Evolutionary conservation across 30 jellyfish, hydroid and myxozoan genomes (phyloP), one percentile per base, ranked within the genome.

Genomic region (Aurelia sp.): DNA sequence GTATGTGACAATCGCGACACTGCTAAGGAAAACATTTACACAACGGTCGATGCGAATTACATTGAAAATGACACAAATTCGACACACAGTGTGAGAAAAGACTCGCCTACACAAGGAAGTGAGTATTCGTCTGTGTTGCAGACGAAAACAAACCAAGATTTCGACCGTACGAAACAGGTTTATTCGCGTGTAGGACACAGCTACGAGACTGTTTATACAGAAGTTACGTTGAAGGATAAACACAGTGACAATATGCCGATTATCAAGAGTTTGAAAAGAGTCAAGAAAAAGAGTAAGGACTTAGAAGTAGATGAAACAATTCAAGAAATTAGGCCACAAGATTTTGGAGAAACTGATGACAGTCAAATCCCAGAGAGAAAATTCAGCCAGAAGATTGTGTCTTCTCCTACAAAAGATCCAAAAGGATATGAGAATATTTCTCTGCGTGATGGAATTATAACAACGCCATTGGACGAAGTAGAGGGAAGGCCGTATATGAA

Each of bases 401-500:
- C 91, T 13, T 70, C 92, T 11, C 92, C 92, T 13, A 82, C 92
- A 2, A 50, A 74, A 70, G 72, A 51, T 23, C 66, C 60, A 12
- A 71, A 82, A 41, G 92, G 92, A 4, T 82, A 66, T 37, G 92
- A 82, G 71, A 82, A 70, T 58, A 82, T 82, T 12, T 71, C 79
- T 3, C 37, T 82, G 47, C 75, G 78, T 11, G 79, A 71, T 6
- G 85, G 75, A 7, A 58, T 82, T 23, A 82, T 70, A 18, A 71
- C 79, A 17, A 82, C 85, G 9, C 80, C 92, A 13, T 31, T 82
- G 2, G 81, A 82, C 12, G 92, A 71, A 35, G 62, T 71, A 12
- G 92, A 82, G 72, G 92, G 85, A 23, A 33, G 92, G 33, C 85
- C 86, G 37, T 69, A 82, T 62, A 74, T 71, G 75, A 71, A 82